Evolutionary conservation across 1,140 invertebrate species (phyloP), one percentile per base, ranked within the genome.

Genomic region (Macrotrachela quadricornifera): DNA sequence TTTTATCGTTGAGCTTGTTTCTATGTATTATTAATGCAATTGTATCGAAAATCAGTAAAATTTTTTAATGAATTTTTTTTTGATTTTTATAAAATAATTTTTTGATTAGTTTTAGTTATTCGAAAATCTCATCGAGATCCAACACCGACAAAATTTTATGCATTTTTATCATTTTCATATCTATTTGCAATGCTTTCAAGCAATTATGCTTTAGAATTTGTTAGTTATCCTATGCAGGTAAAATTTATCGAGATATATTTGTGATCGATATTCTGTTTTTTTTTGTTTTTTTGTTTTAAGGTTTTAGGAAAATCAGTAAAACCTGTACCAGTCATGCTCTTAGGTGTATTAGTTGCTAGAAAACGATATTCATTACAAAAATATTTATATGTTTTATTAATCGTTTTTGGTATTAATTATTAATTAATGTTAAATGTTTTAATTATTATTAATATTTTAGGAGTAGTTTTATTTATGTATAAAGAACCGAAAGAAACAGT

Each of bases 211-310:
- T 70, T 99, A 36, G 80, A 91, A 63, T 94, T 88, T 79, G 80
- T 99, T 12, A 83, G 80, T 55, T 99, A 96, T 73, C 92, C 92
- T 0, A 95, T 91, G 6, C 88, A 92, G 75, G 90, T 95, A 44
- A 18, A 30, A 18, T 44, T 13, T 55, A 36, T 55, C 58, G 59
- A 16, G 12, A 45, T 37, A 54, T 16, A 48, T n/a, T n/a, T n/a
- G 8, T 30, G 21, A 30, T 30, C 8, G 21, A 30, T 30, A n/a
- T 30, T 30, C 21, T 30, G 8, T 30, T 30, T 30, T 2, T 30
- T 30, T 30, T 8, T 30, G 21, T 4, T 4, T 4, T 30, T 4
- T 3, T n/a, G 48, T 46, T 60, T 57, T 17, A 53, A 78, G 77
- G 78, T 79, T 15, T 78, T 99, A 13, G 91, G 84, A 1, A 99